These are phyloP conservation scores for Drosophila subquinaria DNA, from an alignment of 2,888 invertebrate species.

Conservation along the genomic window DNA sequence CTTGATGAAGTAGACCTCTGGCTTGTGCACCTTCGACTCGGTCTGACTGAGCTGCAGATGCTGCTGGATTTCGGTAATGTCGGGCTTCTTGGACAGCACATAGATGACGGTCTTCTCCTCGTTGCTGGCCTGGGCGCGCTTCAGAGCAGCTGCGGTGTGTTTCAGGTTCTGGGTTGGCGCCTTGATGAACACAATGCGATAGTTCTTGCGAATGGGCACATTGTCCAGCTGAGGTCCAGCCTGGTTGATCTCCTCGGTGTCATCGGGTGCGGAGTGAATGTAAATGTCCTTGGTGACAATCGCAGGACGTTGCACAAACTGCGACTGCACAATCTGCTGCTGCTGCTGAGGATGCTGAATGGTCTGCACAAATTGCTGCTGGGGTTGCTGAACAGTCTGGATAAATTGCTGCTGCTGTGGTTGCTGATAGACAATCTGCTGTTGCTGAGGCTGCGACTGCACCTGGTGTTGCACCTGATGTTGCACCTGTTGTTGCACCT, in stretches of 20 bases:
- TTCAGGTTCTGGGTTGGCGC: constrained; percentile 85
- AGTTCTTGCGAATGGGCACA: constrained; percentile 83
- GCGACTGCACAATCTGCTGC: constrained; percentile 50
- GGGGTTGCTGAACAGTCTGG: constrained; percentile 32
- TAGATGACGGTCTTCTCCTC: constrained; percentile 86
- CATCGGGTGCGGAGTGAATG: constrained; percentile 84
- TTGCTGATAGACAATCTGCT: constrained; percentile 43
- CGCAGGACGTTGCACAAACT: constrained; percentile 72
- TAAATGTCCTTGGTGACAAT: constrained; percentile 84
- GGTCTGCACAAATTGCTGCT: constrained; percentile 39
- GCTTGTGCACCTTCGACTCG: constrained; percentile 82
- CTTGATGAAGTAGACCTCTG: constrained; percentile 85
- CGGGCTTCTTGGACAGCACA: constrained; percentile 84
- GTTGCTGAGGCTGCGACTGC: constrained; percentile 44
- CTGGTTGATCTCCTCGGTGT: constrained; percentile 73
- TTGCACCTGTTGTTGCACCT: constrained; percentile 1
- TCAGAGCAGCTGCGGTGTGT: constrained; percentile 83
- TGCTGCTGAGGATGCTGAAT: constrained; percentile 53
- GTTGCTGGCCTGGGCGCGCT: constrained; percentile 77
- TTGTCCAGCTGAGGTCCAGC: constrained; percentile 57
- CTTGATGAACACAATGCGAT: constrained; percentile 85
- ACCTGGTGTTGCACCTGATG: constrained; percentile 47
- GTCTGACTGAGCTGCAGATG: constrained; percentile 88
- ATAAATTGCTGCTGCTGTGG: constrained; percentile 22
- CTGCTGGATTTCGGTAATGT: constrained; percentile 85